Conservation (phyloP, 2,797 vertebrate species). For the Clarias laeviceps region DNA sequence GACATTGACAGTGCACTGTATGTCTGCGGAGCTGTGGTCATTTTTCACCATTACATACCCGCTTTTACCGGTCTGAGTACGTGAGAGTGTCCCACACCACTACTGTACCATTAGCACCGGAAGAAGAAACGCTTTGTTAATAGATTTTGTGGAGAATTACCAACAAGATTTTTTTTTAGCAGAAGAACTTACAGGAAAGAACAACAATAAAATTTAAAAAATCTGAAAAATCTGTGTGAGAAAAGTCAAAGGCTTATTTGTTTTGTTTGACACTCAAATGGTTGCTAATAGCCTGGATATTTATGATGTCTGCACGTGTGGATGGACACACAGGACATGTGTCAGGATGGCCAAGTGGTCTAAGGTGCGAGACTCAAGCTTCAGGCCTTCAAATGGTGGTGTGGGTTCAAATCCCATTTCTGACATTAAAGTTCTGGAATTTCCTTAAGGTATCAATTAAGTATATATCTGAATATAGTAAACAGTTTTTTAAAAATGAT, state of each 20-base stretch:
- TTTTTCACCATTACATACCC: constrained; percentile 50
- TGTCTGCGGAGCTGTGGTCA: not conserved
- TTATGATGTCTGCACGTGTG: too few species aligned
- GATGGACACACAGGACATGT: too few species aligned
- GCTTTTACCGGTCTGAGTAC: constrained; percentile 15
- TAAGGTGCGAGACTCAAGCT: too few species aligned
- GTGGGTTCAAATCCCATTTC: too few species aligned
- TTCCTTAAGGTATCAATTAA: too few species aligned
- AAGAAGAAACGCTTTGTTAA: not conserved
- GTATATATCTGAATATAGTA: not conserved
- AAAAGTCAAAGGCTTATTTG: not conserved
- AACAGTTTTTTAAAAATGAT: not conserved
- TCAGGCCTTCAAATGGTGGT: too few species aligned
- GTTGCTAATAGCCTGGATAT: not conserved
- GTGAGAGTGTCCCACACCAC: constrained; percentile 10
- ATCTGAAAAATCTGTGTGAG: not conserved
- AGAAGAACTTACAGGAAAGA: not conserved
- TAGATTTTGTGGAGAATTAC: not conserved
- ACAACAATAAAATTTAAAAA: not conserved
- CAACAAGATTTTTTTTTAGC: not conserved
- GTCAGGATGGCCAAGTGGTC: too few species aligned
- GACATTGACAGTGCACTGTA: not conserved
- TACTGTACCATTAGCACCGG: not conserved
- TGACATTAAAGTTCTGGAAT: too few species aligned
- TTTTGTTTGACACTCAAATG: not conserved